Evolutionary conservation across 2,113 vertebrate species (phyloP).

Genomic region (Sander lucioperca): DNA sequence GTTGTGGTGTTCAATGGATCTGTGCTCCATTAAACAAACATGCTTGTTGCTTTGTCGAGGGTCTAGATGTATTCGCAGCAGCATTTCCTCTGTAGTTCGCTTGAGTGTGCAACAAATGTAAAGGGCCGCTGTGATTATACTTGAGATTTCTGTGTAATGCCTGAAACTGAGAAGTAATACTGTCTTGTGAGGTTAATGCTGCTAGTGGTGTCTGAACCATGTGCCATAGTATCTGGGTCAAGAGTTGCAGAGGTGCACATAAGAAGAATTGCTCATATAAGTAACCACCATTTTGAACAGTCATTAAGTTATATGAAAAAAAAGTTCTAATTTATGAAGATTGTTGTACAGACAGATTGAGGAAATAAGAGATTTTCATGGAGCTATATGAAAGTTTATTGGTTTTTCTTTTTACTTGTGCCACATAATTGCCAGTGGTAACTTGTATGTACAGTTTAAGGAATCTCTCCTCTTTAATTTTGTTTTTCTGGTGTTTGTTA

Average conservation of each 20-base stretch:
- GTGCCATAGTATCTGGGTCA: conserved; percentile 96
- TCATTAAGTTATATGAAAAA: conserved; percentile 98
- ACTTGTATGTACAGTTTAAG: conserved; percentile 96
- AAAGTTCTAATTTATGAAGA: conserved; percentile 99
- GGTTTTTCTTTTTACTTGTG: conserved; percentile 92
- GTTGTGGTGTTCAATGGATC: conserved; percentile 91
- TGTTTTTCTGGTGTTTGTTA: conserved; percentile 93
- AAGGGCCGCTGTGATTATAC: conserved; percentile 82
- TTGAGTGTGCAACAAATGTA: conserved; percentile 74
- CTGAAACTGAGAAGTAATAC: conserved; percentile 84
- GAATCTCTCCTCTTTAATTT: conserved; percentile 91
- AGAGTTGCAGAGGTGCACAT: conserved; percentile 92
- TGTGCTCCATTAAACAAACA: conserved; percentile 86
- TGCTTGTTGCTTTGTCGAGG: conserved; percentile 87
- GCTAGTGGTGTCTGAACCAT: conserved; percentile 94
- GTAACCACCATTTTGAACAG: conserved; percentile 96
- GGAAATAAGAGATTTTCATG: conserved; percentile 96
- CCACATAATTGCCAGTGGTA: conserved; percentile 97
- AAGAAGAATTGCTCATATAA: conserved; percentile 86
- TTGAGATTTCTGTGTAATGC: conserved; percentile 88
- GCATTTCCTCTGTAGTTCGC: conserved; percentile 83
- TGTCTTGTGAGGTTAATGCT: conserved; percentile 89
- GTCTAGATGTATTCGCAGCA: conserved; percentile 86
- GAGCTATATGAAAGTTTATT: conserved; percentile 95
- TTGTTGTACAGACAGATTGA: conserved; percentile 98